A percentile compares a stretch with the other conserved stretches of the same genome.
Evolutionary conservation across 2,888 invertebrate genomes (phyloP).

Genomic region (Melitaea athalia): DNA sequence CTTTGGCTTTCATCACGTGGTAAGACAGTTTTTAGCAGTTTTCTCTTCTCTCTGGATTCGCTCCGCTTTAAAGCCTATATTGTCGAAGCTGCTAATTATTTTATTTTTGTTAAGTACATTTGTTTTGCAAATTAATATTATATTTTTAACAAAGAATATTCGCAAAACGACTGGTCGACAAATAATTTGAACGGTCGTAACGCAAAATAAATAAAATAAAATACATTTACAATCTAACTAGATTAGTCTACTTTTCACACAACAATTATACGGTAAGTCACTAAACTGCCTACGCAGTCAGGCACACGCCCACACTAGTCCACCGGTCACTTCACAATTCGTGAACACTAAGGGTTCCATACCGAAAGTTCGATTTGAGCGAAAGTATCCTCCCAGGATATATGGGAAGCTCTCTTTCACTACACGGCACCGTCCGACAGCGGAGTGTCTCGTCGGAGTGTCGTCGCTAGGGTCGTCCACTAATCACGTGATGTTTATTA

Average conservation of each 20-base stretch:
- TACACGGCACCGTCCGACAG: conserved; percentile 33
- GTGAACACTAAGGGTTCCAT: conserved; percentile 39
- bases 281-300: conserved; percentile 50
- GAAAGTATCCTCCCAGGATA: conserved; percentile 48
- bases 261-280: conserved; percentile 50
- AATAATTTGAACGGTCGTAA: conserved; percentile 50
- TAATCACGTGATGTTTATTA: too few species aligned
- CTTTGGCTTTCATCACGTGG: too few species aligned
- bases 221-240: conserved; percentile 54
- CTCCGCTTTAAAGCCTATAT: background rate
- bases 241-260: conserved; percentile 57
- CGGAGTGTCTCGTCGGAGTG: too few species aligned
- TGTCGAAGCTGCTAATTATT: background rate
- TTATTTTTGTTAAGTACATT: background rate
- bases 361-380: conserved; percentile 46
- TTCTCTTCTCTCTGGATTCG: too few species aligned
- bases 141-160: conserved; percentile 23
- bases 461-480: too few species aligned
- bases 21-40: too few species aligned
- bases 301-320: conserved; percentile 42
- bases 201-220: conserved; percentile 48
- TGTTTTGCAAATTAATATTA: background rate
- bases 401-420: conserved; percentile 43
- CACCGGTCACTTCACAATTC: conserved; percentile 40
- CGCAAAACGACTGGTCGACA: conserved; percentile 19